Conservation (phyloP, 2,113 vertebrate species). For the Neolamprologus cancellatus region DNA sequence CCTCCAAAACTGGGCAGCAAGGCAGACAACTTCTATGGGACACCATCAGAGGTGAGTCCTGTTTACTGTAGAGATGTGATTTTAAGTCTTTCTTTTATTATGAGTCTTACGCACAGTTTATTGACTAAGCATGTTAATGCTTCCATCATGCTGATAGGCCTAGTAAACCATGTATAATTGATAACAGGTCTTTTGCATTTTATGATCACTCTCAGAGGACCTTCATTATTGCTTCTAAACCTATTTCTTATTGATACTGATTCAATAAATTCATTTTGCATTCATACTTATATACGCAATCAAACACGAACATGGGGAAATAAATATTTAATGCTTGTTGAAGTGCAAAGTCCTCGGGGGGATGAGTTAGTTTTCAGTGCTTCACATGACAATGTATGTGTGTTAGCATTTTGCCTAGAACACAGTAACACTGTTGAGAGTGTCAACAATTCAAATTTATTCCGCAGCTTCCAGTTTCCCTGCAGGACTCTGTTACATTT, state of each 20-base stretch:
- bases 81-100: not conserved
- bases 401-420: not conserved
- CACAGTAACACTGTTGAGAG: not conserved
- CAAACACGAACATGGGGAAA: not conserved
- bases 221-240: slow-evolving; percentile 2
- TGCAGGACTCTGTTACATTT: not conserved
- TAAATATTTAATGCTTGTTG: slow-evolving; percentile 20
- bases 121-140: not conserved
- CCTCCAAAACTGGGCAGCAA: slow-evolving; percentile 77
- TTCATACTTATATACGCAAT: not conserved
- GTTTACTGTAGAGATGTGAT: not conserved
- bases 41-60: slow-evolving; percentile 48
- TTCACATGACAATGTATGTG: not conserved
- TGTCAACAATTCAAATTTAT: not conserved
- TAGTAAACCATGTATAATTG: slow-evolving; percentile 14
- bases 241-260: slow-evolving; percentile 29
- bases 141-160: not conserved
- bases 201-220: not conserved
- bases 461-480: not conserved
- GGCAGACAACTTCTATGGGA: slow-evolving; percentile 72
- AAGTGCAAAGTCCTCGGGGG: not conserved
- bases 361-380: not conserved
- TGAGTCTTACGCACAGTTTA: not conserved
- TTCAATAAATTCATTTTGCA: slow-evolving; percentile 12
- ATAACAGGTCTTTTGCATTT: not conserved